A percentile compares a stretch with the other conserved stretches of the same genome.
These are phyloP conservation scores for Tamias sibiricus DNA, from an alignment of 2,113 vertebrate species.

Conservation along the genomic window DNA sequence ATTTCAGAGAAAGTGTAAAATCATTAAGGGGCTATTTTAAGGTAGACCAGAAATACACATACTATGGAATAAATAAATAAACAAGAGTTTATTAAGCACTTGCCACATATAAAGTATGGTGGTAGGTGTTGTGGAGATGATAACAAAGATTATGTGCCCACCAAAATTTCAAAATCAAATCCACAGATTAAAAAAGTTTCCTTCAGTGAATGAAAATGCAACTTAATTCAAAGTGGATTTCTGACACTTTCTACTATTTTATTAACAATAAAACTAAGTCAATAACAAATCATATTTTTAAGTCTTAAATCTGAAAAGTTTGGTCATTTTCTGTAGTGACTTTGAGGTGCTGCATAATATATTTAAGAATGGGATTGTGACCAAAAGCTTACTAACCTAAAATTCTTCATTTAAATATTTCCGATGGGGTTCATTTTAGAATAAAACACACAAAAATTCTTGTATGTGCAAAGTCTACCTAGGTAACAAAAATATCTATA, in stretches of 20 bases:
- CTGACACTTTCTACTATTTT: neutral
- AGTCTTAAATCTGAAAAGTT: neutral
- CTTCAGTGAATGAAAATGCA: neutral
- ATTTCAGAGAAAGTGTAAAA: neutral
- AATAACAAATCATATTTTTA: neutral
- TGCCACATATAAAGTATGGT: neutral
- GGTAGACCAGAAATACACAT: neutral
- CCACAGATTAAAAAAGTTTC: neutral
- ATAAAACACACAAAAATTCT: neutral
- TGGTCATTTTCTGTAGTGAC: neutral
- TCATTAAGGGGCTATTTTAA: neutral
- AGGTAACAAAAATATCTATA: neutral
- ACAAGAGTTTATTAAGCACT: neutral
- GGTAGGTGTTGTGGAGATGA: neutral
- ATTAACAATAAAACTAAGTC: neutral
- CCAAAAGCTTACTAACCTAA: neutral
- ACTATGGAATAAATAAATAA: neutral
- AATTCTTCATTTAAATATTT: constrained; percentile 7
- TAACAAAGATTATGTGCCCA: neutral
- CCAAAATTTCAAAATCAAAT: neutral
- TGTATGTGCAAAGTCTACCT: neutral
- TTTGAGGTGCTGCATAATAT: neutral
- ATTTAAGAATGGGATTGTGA: neutral
- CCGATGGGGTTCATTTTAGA: neutral
- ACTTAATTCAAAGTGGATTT: neutral